These are phyloP conservation scores for Drosophila diplacantha DNA, from an alignment of 2,888 invertebrate species.

Conservation along the genomic window DNA sequence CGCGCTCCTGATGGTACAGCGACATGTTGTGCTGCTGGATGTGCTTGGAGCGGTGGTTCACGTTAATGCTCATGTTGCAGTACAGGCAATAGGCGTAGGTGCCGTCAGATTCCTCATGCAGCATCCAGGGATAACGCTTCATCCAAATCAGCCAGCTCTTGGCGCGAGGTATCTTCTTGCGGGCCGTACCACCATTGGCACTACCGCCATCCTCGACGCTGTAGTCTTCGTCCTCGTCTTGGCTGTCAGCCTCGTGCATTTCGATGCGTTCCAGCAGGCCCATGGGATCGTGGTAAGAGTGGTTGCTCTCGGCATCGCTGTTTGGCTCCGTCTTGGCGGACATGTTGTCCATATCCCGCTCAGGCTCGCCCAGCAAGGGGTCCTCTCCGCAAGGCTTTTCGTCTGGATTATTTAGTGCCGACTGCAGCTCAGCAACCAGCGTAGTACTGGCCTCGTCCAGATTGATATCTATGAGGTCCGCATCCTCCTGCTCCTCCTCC, in stretches of 20 bases:
- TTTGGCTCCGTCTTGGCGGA: conserved; percentile 44
- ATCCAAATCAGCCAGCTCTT: conserved; percentile 59
- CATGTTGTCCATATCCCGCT: conserved; percentile 24
- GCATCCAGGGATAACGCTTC: conserved; percentile 67
- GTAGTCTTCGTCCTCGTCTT: conserved; percentile 44
- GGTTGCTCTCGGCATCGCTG: conserved; percentile 42
- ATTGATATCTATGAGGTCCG: conserved; percentile 26
- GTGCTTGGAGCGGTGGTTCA: conserved; percentile 36
- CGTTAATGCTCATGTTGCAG: conserved; percentile 62
- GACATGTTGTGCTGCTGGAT: conserved; percentile 62
- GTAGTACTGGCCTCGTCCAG: conserved; percentile 17
- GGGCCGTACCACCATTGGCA: not conserved
- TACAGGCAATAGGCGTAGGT: conserved; percentile 67
- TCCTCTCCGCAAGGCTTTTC: conserved; percentile 22
- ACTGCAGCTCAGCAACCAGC: conserved; percentile 22
- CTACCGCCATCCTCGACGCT: conserved; percentile 45
- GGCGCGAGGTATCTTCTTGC: conserved; percentile 2
- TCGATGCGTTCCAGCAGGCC: conserved; percentile 61
- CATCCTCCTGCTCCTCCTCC: conserved; percentile 11
- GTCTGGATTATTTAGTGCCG: not conserved
- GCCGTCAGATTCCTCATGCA: conserved; percentile 62
- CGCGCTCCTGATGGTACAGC: conserved; percentile 68
- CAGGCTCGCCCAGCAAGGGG: conserved; percentile 25
- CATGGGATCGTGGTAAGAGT: conserved; percentile 67
- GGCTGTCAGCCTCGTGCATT: conserved; percentile 28